Evolutionary conservation across 2,113 vertebrate species (phyloP), one percentile per base, ranked within the genome.

Genomic region (Sigmodon hispidus): DNA sequence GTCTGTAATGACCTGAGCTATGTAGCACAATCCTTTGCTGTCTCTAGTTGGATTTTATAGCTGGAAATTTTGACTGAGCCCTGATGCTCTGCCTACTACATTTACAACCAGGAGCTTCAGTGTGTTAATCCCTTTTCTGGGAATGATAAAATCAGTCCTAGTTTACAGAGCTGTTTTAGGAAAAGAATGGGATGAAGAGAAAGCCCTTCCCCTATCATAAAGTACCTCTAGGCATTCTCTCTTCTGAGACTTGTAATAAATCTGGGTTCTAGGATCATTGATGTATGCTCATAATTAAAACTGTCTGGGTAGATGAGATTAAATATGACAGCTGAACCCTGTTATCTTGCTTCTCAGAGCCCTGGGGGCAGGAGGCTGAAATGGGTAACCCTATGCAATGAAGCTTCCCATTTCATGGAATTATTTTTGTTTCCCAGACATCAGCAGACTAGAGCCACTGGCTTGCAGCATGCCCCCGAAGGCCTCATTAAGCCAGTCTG

Each of bases 401-500:
- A 95, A 59, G 34, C 48, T 88, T 43, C 65, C 48, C 3, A 31
- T 57, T 89, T 84, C 86, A 80, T 87, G 36, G 31, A 94, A 90
- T 63, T 73, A 91, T 36, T 72, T 92, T 86, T 93, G 79, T 89
- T 96, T 93, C 94, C 81, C 70, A 43, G 75, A 94, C 73, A 94
- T 75, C 69, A n/a, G 40, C 55, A 34, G 57, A 70, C 87, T 69
- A 69, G 31, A 61, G 65, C 12, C 0, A 75, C 75, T 65, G 55
- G 45, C 89, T 50, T 3, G 26, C 52, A 31, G 16, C 26, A 0
- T 59, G 92, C 65, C 67, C 97, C 96, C 69, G 15, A 59, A 91
- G 89, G 92, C 70, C 95, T 97, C 93, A 95, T 90, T 97, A 97
- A 89, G 34, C 48, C 84, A 34, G 90, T 43, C 73, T 69, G 31